Conservation (phyloP, 2,888 invertebrate species). For the Eilema caniola region DNA sequence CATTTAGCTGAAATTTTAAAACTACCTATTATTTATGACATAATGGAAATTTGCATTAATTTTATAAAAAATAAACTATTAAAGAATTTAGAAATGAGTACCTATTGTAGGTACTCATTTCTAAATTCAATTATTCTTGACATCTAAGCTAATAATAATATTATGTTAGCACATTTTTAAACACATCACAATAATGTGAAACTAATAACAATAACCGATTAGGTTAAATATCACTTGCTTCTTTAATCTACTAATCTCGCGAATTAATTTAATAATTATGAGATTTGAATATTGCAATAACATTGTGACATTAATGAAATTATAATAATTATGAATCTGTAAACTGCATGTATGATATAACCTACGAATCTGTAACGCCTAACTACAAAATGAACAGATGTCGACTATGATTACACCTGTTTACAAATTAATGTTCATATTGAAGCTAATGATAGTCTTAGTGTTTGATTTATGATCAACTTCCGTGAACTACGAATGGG, state of each 20-base stretch:
- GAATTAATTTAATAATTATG: neutral
- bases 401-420: slow-evolving; percentile 30
- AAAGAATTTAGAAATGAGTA: too few relatives aligned
- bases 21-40: too few relatives aligned
- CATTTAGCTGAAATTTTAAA: too few relatives aligned
- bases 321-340: slow-evolving; percentile 4
- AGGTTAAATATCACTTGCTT: neutral
- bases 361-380: neutral
- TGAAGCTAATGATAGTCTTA: slow-evolving; percentile 34
- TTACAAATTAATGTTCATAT: slow-evolving; percentile 35
- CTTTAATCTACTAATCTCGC: neutral
- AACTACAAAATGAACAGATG: neutral
- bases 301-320: neutral
- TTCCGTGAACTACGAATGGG: slow-evolving; percentile 35
- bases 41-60: too few relatives aligned
- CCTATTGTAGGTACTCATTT: too few relatives aligned
- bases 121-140: too few relatives aligned
- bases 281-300: neutral
- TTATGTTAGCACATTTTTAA: too few relatives aligned
- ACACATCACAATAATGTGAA: neutral
- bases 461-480: slow-evolving; percentile 28
- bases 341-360: slow-evolving; percentile 1
- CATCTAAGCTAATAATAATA: too few relatives aligned
- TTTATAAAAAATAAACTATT: too few relatives aligned
- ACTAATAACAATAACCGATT: too few relatives aligned